These are phyloP conservation scores for Drosophila sturtevanti DNA, from an alignment of 1,140 invertebrate species.

Conservation along the genomic window DNA sequence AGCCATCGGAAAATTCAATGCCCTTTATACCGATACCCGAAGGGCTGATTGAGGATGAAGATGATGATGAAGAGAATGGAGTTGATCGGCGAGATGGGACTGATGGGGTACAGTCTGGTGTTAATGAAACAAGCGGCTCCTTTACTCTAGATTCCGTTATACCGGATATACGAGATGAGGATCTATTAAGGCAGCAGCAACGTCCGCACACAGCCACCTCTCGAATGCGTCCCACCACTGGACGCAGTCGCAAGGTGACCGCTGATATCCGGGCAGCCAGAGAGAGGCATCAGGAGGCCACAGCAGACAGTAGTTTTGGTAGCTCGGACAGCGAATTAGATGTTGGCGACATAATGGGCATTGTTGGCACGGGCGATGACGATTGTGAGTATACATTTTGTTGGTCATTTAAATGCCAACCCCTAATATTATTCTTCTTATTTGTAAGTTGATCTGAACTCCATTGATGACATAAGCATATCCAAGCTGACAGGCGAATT, in stretches of 20 bases:
- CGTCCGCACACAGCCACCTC: constrained; percentile 68
- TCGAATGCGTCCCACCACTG: constrained; percentile 74
- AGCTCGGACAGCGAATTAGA: constrained; percentile 79
- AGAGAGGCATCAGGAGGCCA: background rate
- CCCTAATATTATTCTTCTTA: background rate
- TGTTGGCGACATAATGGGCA: constrained; percentile 70
- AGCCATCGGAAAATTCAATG: constrained; percentile 70
- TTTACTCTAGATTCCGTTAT: constrained; percentile 70
- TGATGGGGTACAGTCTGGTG: constrained; percentile 6
- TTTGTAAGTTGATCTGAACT: constrained; percentile 69
- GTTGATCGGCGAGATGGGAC: constrained; percentile 29
- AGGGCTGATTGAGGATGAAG: constrained; percentile 74
- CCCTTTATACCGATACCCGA: constrained; percentile 80
- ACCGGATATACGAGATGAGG: constrained; percentile 73
- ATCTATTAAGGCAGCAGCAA: constrained; percentile 52
- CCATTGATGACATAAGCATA: constrained; percentile 80
- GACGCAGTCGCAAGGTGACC: constrained; percentile 54
- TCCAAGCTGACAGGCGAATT: constrained; percentile 77
- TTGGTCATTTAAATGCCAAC: background rate
- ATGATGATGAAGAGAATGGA: constrained; percentile 60
- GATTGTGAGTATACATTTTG: constrained; percentile 58
- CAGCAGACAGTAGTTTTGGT: constrained; percentile 77
- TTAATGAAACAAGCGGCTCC: background rate
- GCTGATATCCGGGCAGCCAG: constrained; percentile 4
- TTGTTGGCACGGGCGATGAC: constrained; percentile 55